These are phyloP conservation scores for Anabacerthia variegaticeps DNA, from an alignment of 2,797 vertebrate species.

Conservation along the genomic window DNA sequence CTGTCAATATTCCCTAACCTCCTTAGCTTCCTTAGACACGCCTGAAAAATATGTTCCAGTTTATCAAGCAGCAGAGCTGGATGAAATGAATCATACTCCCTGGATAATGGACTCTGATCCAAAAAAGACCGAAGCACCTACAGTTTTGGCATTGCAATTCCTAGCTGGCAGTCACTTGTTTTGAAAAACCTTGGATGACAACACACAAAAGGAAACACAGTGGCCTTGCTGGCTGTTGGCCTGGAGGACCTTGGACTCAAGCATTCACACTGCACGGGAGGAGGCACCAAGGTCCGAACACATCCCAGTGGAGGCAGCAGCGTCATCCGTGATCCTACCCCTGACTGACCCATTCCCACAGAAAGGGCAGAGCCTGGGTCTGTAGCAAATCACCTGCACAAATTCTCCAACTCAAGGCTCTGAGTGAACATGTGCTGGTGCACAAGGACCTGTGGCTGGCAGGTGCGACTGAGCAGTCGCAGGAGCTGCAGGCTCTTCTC, in stretches of 20 bases:
- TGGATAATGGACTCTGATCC: background rate
- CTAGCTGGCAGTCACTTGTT: background rate
- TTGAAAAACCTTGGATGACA: background rate
- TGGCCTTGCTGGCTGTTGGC: background rate
- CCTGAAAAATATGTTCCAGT: background rate
- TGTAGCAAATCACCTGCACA: background rate
- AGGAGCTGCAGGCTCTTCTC: background rate
- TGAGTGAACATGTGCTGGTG: fast-evolving
- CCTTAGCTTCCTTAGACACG: background rate
- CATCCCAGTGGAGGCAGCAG: background rate
- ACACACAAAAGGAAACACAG: background rate
- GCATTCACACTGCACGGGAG: fast-evolving
- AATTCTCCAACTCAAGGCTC: background rate
- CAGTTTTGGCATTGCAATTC: background rate
- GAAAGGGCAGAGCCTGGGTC: background rate
- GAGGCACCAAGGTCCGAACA: background rate
- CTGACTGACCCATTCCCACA: background rate
- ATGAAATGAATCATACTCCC: background rate
- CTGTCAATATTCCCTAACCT: background rate
- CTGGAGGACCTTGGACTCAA: background rate
- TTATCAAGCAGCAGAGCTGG: background rate
- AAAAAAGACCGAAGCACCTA: background rate
- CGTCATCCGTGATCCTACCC: fast-evolving
- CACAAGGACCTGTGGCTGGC: background rate
- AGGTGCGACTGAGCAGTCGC: fast-evolving